Conservation (phyloP, 1,140 invertebrate genomes). For the Pissodes strobi region DNA sequence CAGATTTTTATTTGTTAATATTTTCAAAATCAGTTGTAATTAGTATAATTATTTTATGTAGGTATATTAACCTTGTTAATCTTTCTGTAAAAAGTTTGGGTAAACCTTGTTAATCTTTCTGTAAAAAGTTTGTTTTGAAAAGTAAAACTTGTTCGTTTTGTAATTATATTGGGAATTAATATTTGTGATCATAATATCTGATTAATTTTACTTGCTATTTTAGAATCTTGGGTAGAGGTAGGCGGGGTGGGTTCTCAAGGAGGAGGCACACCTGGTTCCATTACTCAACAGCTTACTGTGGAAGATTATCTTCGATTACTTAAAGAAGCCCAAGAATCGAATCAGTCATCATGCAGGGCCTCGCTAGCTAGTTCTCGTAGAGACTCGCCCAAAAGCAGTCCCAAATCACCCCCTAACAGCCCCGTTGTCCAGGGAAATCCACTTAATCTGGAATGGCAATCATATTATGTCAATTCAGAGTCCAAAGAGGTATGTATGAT, state of each 20-base stretch:
- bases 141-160: too few relatives aligned
- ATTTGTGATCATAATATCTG: slow-evolving; percentile 22
- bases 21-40: too few relatives aligned
- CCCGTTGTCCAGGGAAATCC: slow-evolving; percentile 60
- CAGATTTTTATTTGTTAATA: too few relatives aligned
- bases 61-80: too few relatives aligned
- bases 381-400: slow-evolving; percentile 63
- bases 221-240: slow-evolving; percentile 88
- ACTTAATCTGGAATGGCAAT: slow-evolving; percentile 54
- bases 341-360: slow-evolving; percentile 80
- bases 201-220: slow-evolving; percentile 39
- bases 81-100: too few relatives aligned
- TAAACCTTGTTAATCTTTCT: too few relatives aligned
- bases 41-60: too few relatives aligned
- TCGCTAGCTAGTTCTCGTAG: slow-evolving; percentile 80
- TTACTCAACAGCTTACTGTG: slow-evolving; percentile 66
- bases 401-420: slow-evolving; percentile 89
- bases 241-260: slow-evolving; percentile 62
- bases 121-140: too few relatives aligned
- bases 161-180: slow-evolving; percentile 22
- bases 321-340: slow-evolving; percentile 86
- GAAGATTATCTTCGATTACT: slow-evolving; percentile 84
- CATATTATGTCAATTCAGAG: slow-evolving; percentile 55
- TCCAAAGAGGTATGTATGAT: slow-evolving; percentile 52
- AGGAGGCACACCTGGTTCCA: slow-evolving; percentile 65